A percentile compares a stretch with the other conserved stretches of the same genome.
phyloP scores from a whole-genome alignment of 2,113 vertebrate genomes.

The Cervus canadensis region DNA sequence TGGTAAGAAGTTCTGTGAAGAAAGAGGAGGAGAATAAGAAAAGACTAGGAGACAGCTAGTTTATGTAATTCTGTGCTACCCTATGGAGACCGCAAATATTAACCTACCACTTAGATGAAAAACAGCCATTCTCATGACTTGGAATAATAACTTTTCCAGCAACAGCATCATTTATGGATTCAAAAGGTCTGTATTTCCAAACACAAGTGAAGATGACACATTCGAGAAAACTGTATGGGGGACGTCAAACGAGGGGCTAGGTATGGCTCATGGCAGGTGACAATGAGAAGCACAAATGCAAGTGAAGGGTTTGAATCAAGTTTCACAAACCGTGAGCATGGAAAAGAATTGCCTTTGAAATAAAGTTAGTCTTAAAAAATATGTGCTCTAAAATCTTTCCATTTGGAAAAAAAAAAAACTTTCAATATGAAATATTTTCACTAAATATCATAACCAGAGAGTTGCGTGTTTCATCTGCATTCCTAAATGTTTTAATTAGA shows the following conservation, averaged over 20 bases:
- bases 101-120: neutral
- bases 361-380: neutral
- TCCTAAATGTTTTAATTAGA: slow-evolving; percentile 20
- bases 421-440: neutral
- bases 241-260: neutral
- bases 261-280: neutral
- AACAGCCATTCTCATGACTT: neutral
- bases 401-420: neutral
- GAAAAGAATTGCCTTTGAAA: neutral
- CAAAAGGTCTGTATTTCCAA: neutral
- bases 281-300: neutral
- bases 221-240: neutral
- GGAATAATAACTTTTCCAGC: neutral
- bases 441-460: neutral
- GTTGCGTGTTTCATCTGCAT: neutral
- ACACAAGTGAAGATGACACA: neutral
- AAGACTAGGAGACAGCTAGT: neutral
- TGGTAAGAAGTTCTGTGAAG: neutral
- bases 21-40: neutral
- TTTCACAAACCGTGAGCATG: neutral
- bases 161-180: neutral
- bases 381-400: slow-evolving; percentile 4
- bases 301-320: neutral
- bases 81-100: neutral
- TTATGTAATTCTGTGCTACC: neutral